phyloP scores from a whole-genome alignment of 2,113 vertebrate genomes.

The Syngnathus typhle region DNA sequence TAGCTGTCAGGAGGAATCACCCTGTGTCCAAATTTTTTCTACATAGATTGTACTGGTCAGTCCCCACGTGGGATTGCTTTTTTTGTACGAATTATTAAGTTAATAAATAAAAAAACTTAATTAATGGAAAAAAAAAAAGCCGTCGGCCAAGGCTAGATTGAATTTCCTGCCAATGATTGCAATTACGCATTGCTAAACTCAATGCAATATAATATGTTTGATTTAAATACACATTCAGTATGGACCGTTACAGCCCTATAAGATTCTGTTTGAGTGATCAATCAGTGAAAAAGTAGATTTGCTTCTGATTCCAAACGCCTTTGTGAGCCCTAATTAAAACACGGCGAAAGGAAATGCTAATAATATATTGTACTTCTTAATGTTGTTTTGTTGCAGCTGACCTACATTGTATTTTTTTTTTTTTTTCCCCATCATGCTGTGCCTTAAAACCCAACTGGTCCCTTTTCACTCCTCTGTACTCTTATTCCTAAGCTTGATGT shows the following conservation, averaged over 20 bases:
- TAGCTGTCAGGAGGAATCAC: too few species aligned
- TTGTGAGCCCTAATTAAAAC: constrained; percentile 18
- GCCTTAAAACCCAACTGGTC: constrained; percentile 42
- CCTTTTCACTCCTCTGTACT: constrained; percentile 44
- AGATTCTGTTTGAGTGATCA: constrained; percentile 31
- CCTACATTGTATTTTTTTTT: constrained; percentile 40
- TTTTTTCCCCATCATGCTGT: constrained; percentile 33
- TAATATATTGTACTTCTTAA: constrained; percentile 28
- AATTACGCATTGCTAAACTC: not conserved
- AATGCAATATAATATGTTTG: too few species aligned
- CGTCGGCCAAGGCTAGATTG: not conserved
- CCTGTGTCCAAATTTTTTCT: too few species aligned
- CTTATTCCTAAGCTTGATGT: constrained; percentile 37
- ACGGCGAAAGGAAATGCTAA: constrained; percentile 24
- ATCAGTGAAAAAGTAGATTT: not conserved
- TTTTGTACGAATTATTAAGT: too few species aligned
- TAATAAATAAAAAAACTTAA: too few species aligned
- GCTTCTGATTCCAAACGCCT: not conserved
- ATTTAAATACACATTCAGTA: not conserved
- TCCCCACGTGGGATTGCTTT: too few species aligned
- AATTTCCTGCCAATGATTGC: not conserved
- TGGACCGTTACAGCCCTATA: constrained; percentile 39
- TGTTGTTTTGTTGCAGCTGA: constrained; percentile 41
- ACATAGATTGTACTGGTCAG: too few species aligned
- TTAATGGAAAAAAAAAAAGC: too few species aligned